A percentile compares a stretch with the other conserved stretches of the same genome.
These are phyloP conservation scores for Cephalopterus ornatus DNA, from an alignment of 2,113 vertebrate genomes.

Conservation along the genomic window DNA sequence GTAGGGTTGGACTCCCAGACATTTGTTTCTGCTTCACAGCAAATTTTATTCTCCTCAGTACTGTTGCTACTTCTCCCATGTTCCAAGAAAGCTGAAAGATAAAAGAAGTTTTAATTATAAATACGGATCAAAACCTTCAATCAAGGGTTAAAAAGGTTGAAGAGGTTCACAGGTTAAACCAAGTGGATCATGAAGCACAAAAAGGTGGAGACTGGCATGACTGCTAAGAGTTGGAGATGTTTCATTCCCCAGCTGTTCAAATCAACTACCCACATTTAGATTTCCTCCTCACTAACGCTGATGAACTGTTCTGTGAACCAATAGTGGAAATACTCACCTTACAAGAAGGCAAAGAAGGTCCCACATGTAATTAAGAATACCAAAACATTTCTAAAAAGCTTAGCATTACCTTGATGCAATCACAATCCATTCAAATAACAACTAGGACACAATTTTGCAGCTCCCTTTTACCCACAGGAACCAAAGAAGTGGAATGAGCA, in stretches of 20 bases:
- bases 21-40: not conserved
- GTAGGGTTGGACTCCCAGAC: fast-evolving
- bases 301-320: not conserved
- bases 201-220: not conserved
- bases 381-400: not conserved
- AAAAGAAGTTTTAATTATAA: not conserved
- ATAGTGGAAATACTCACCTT: not conserved
- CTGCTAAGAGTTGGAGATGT: fast-evolving
- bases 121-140: not conserved
- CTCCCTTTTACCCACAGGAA: not conserved
- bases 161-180: not conserved
- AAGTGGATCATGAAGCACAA: not conserved
- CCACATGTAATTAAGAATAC: not conserved
- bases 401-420: not conserved
- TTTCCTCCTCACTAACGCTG: not conserved
- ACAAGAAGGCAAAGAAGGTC: not conserved
- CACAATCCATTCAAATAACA: not conserved
- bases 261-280: not conserved
- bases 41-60: not conserved
- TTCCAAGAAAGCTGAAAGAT: not conserved
- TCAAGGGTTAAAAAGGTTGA: not conserved
- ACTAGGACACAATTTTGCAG: not conserved
- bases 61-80: fast-evolving
- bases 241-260: not conserved
- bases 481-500: not conserved